Base-by-base conservation (phyloP, 2,888 invertebrate genomes). In the Neoascia interrupta region DNA sequence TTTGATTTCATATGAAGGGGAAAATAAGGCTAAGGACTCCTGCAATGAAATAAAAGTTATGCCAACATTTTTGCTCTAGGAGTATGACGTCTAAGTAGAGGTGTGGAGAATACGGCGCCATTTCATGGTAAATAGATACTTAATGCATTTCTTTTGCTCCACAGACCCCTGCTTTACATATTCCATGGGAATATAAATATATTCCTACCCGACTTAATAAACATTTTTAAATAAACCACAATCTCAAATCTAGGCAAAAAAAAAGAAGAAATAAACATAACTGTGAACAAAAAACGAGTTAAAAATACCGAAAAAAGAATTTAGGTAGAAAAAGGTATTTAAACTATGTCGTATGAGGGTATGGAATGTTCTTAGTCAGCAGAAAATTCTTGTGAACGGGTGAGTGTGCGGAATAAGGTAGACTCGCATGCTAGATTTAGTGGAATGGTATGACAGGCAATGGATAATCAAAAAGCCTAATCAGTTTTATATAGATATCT, bases 181-280 rank as follows among this genome's bases (percentile, higher is more conserved):
- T 43, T n/a, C 11, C 3, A 13, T 13, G 1, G 37, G 13, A 8
- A 26, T 11, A 21, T 45, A 36, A 41, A 51, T 39, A 34, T 68
- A 58, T 60, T 69, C n/a, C n/a, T 69, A 76, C 70, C 70, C 76
- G 58, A 76, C 70, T 76, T 76, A 76, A 76, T 76, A 76, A 76
- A 76, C 76, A 76, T 70, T 76, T 76, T 70, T 76, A 76, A 76
- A 76, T 76, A 76, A 76, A 76, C 76, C 76, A 41, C 76, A 76
- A 72, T 76, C 53, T 76, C 26, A 70, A 60, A 76, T 76, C 58
- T 58, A 76, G 36, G 31, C 31, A 13, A 28, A 28, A 8, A 18
- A 47, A 21, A 5, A 11, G 34, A 26, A 49, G 31, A 34, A 34
- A 8, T 15, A 10, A 8, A 41, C 8, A 43, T 10, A 43, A 13